Conservation (phyloP, 2,113 vertebrate genomes). For the Macquaria ambigua region DNA sequence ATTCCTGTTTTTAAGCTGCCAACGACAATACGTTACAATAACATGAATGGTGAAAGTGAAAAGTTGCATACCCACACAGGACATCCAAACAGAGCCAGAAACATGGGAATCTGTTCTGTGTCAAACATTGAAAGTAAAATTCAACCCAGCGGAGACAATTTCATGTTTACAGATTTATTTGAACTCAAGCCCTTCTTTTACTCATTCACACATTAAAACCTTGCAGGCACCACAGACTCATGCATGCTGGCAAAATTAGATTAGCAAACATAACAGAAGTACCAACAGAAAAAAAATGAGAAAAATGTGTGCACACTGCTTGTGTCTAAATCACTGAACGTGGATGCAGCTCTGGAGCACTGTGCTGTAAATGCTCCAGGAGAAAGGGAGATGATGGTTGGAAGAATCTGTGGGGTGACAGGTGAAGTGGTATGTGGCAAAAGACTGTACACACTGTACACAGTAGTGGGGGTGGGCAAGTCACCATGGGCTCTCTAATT, state of each 20-base stretch:
- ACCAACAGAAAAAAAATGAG: constrained; percentile 14
- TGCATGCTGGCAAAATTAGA: constrained; percentile 59
- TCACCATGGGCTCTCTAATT: constrained; percentile 82
- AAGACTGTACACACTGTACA: constrained; percentile 47
- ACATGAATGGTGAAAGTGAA: constrained; percentile 35
- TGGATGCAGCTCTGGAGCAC: constrained; percentile 34
- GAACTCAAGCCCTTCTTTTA: constrained; percentile 51
- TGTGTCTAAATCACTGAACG: constrained; percentile 30
- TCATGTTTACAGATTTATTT: constrained; percentile 68
- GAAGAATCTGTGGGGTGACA: constrained; percentile 15
- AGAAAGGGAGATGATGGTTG: neutral
- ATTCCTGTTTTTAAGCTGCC: constrained; percentile 17
- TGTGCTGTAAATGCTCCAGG: constrained; percentile 31
- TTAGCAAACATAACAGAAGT: constrained; percentile 36
- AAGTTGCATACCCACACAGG: neutral
- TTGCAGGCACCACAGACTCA: constrained; percentile 54
- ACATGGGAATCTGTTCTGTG: neutral
- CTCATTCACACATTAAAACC: constrained; percentile 64
- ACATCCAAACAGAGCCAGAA: constrained; percentile 13
- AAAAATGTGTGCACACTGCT: neutral
- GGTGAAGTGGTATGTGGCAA: constrained; percentile 32
- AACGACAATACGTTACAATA: neutral
- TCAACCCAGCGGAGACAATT: constrained; percentile 2
- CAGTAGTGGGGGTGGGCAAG: neutral
- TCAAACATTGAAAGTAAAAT: neutral